These are phyloP conservation scores for Hypsopygia costalis DNA, from an alignment of 2,888 invertebrate species.

Conservation along the genomic window DNA sequence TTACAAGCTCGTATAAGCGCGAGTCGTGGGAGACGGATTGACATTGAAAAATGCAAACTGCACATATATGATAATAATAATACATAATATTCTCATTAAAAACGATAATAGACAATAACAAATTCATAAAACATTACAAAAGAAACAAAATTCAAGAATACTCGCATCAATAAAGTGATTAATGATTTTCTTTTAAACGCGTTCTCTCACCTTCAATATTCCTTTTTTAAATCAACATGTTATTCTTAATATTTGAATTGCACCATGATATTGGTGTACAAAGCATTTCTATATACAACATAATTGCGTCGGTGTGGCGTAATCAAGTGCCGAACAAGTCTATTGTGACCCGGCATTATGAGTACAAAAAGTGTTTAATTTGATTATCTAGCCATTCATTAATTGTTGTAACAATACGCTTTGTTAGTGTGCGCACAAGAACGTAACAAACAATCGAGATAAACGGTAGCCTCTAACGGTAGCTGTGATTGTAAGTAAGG, in stretches of 20 bases:
- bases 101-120: too few species aligned
- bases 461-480: slow-evolving; percentile 12
- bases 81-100: too few species aligned
- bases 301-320: slow-evolving; percentile 18
- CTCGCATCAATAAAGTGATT: slow-evolving; percentile 2
- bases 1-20: too few species aligned
- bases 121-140: background rate
- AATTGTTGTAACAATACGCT: slow-evolving; percentile 52
- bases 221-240: background rate
- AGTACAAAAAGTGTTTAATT: slow-evolving; percentile 51
- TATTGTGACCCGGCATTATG: slow-evolving; percentile 33
- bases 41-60: too few species aligned
- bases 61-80: too few species aligned
- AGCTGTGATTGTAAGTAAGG: too few species aligned
- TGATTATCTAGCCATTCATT: slow-evolving; percentile 55
- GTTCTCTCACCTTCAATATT: background rate
- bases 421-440: slow-evolving; percentile 34
- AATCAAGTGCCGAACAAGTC: slow-evolving; percentile 24
- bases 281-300: background rate
- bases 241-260: background rate
- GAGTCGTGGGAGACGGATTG: too few species aligned
- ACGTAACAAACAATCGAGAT: slow-evolving; percentile 21
- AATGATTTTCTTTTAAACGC: background rate
- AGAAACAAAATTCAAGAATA: background rate
- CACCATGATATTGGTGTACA: background rate